Conservation (phyloP, 2,113 vertebrate species). For the Grallaria varia region DNA sequence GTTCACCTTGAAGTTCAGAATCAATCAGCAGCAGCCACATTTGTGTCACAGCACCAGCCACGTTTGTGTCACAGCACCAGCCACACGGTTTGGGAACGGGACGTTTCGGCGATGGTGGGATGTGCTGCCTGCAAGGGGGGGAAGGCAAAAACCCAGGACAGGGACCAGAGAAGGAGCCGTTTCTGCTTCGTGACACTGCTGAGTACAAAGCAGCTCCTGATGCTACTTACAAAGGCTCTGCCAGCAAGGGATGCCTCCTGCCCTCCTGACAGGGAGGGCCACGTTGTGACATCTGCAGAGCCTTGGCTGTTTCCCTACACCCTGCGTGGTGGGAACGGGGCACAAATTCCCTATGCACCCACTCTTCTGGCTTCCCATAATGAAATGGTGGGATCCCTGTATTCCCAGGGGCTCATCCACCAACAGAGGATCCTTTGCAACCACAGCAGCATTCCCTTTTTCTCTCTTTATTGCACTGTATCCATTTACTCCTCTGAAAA, state of each 20-base stretch:
- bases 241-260: background rate
- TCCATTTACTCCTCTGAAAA: background rate
- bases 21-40: background rate
- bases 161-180: background rate
- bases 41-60: background rate
- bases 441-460: background rate
- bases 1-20: background rate
- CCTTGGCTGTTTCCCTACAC: background rate
- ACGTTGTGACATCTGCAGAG: background rate
- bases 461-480: background rate
- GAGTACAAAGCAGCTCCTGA: background rate
- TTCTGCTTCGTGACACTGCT: background rate
- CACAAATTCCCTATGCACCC: background rate
- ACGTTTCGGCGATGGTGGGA: background rate
- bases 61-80: background rate
- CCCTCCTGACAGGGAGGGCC: background rate
- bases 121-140: too few relatives aligned
- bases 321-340: background rate
- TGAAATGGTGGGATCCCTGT: background rate
- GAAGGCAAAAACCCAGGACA: background rate
- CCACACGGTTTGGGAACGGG: rapidly evolving
- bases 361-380: too few relatives aligned
- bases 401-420: background rate
- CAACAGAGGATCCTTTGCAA: background rate
- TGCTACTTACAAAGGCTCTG: background rate